Base-by-base conservation (phyloP, 2,797 vertebrate genomes). In the Clarias platycephalus region DNA sequence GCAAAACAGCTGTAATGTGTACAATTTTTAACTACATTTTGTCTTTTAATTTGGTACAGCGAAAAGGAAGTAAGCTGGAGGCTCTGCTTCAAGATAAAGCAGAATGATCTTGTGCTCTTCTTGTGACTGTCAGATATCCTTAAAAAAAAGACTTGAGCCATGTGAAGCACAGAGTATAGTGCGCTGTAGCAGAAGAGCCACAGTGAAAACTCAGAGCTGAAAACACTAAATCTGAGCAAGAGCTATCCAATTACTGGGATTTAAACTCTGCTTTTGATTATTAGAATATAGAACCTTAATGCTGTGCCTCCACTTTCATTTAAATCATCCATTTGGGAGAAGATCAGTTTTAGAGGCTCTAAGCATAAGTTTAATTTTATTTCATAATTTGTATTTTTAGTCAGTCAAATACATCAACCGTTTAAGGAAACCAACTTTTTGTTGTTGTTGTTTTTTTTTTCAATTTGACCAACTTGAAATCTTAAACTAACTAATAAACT, bases 121-220 rank as follows among this genome's bases (percentile, higher is more conserved):
- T 77, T 34, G n/a, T 77, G 75, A 77, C 75, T 37, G 16, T 64
- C 37, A 80, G n/a, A n/a, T 16, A 3, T 37, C 31, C n/a, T 60
- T 37, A 76, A 24, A 74, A 74, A 74, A 53, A 49, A 68, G 22
- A 22, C 44, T 9, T 57, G 0, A 12, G 76, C 2, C 58, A 40
- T 20, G 9, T 75, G n/a, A 57, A 75, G 24, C 18, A 58, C 12
- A 72, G 16, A 34, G 67, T 55, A 6, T 60, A 77, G 20, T 24
- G 10, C 2, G 9, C 34, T 31, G 6, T 62, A n/a, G 57, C n/a
- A 15, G 24, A 79, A 63, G 37, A 80, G 77, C 24, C 34, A 78
- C 34, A 64, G 77, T 18, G 9, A 8, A 62, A n/a, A 34, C 57
- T 40, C 20, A 12, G 70, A 31, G 9, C 26, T 60, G 72, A 58